Conservation (phyloP, 2,797 vertebrate genomes). For the Enteromius trimaculatus region DNA sequence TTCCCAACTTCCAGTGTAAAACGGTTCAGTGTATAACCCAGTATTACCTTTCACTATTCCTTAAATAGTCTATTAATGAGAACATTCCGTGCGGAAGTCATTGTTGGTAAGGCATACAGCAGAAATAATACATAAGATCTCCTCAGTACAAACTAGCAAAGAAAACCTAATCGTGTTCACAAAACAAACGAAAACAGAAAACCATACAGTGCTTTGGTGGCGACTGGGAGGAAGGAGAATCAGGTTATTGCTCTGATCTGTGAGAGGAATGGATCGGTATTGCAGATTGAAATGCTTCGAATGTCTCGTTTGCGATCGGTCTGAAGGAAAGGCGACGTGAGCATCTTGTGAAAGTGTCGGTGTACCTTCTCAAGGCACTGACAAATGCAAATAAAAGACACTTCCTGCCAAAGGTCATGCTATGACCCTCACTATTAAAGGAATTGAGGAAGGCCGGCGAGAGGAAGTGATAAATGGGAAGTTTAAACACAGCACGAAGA, state of each 20-base stretch:
- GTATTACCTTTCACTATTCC: neutral
- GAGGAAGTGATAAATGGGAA: slow-evolving; percentile 73
- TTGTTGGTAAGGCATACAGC: slow-evolving; percentile 57
- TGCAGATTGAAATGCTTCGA: slow-evolving; percentile 57
- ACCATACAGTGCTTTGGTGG: slow-evolving; percentile 64
- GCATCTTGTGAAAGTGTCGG: neutral
- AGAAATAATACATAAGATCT: slow-evolving; percentile 42
- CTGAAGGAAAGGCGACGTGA: slow-evolving; percentile 25
- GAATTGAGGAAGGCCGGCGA: slow-evolving; percentile 34
- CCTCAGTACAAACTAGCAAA: slow-evolving; percentile 50
- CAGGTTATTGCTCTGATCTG: slow-evolving; percentile 65
- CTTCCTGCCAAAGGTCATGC: slow-evolving; percentile 27
- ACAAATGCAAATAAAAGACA: slow-evolving; percentile 48
- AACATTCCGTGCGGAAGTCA: slow-evolving; percentile 51
- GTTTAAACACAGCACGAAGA: slow-evolving; percentile 70
- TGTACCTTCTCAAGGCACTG: slow-evolving; percentile 68
- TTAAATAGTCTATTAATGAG: slow-evolving; percentile 40
- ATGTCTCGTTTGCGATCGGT: slow-evolving; percentile 21
- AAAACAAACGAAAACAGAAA: slow-evolving; percentile 30
- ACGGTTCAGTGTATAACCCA: slow-evolving; percentile 13
- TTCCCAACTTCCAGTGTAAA: slow-evolving; percentile 40
- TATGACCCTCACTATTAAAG: slow-evolving; percentile 18
- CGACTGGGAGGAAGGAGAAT: slow-evolving; percentile 58
- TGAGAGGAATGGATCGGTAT: slow-evolving; percentile 54
- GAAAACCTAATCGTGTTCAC: slow-evolving; percentile 27